Evolutionary conservation across 2,113 vertebrate genomes (phyloP).

Genomic region (Ibidorhyncha struthersii): DNA sequence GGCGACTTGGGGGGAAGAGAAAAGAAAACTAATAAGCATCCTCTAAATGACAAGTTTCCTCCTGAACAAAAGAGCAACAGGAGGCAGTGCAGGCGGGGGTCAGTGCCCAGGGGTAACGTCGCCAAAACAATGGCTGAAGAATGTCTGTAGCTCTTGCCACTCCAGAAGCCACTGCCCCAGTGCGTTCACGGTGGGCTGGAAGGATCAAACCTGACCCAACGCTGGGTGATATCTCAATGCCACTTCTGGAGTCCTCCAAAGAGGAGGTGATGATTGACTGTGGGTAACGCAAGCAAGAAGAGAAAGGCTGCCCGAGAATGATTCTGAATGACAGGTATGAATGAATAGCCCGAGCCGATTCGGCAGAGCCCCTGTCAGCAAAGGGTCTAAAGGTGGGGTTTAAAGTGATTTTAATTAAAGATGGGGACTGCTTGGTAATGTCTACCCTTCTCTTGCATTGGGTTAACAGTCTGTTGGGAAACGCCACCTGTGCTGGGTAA

Average conservation of each 20-base stretch:
- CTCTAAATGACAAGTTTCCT: constrained; percentile 59
- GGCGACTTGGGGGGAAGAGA: constrained; percentile 31
- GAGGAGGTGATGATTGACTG: not conserved
- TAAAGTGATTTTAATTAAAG: not conserved
- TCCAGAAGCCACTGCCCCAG: constrained; percentile 31
- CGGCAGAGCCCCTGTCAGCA: not conserved
- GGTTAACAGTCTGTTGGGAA: not conserved
- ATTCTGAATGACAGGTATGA: not conserved
- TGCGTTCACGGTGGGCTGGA: not conserved
- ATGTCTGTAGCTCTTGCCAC: constrained; percentile 31
- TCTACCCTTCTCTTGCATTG: not conserved
- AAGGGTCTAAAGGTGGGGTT: not conserved
- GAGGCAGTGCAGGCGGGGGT: constrained; percentile 36
- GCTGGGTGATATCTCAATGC: not conserved
- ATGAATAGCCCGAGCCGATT: not conserved
- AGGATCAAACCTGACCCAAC: not conserved
- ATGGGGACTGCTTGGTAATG: not conserved
- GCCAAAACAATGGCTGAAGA: constrained; percentile 43
- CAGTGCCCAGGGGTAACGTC: constrained; percentile 44
- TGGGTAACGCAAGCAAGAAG: not conserved
- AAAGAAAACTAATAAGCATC: constrained; percentile 71
- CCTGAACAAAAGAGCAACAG: constrained; percentile 69
- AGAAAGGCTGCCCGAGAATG: not conserved
- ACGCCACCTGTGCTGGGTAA: not conserved
- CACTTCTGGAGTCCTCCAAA: not conserved